These are phyloP conservation scores for Sialia sialis DNA, from an alignment of 2,113 vertebrate genomes.

Conservation along the genomic window DNA sequence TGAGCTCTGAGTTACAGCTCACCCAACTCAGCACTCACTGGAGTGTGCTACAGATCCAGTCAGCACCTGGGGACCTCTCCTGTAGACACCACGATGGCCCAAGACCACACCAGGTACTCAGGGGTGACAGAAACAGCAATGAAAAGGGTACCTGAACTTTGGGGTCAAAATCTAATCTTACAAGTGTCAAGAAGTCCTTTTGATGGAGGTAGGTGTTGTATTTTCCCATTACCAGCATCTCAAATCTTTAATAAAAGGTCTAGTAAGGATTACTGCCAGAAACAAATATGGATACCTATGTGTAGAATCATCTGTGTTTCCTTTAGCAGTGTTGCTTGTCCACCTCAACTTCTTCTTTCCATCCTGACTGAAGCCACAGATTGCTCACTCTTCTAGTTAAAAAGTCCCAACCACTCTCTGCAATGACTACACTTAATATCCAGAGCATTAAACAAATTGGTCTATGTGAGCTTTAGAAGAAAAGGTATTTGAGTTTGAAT, in stretches of 20 bases:
- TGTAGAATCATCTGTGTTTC: not conserved
- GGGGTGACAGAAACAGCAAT: not conserved
- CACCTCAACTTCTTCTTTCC: not conserved
- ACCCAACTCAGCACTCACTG: not conserved
- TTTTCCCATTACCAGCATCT: not conserved
- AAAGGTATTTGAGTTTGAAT: constrained; percentile 11
- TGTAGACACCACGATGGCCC: accelerated
- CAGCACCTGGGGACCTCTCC: not conserved
- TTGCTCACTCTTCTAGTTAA: not conserved
- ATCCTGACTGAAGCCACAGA: not conserved
- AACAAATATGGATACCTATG: not conserved
- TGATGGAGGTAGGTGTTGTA: not conserved
- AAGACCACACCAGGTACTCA: not conserved
- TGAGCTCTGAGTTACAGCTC: not conserved
- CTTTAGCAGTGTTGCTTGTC: not conserved
- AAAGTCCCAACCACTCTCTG: not conserved
- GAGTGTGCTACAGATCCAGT: accelerated
- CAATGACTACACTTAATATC: not conserved
- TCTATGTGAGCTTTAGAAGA: not conserved
- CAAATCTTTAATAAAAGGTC: not conserved
- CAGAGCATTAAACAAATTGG: constrained; percentile 9
- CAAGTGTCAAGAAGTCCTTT: not conserved
- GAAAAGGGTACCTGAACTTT: not conserved
- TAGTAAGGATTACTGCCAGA: not conserved
- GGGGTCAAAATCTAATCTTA: not conserved